phyloP scores from a whole-genome alignment of 2,113 vertebrate genomes.

The Isurus oxyrinchus region DNA sequence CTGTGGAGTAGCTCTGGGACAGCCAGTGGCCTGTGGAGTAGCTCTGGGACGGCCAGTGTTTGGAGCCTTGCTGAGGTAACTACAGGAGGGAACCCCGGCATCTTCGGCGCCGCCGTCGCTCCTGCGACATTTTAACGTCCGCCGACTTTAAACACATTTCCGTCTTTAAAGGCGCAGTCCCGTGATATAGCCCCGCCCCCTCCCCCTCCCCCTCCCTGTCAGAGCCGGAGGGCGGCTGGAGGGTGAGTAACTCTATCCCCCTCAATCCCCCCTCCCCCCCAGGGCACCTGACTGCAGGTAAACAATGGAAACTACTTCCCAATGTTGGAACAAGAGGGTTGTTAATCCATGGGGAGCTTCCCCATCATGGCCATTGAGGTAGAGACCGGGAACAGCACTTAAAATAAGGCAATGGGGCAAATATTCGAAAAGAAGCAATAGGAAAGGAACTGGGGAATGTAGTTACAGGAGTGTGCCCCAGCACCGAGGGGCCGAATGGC shows the following conservation, averaged over 20 bases:
- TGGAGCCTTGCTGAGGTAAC: no score
- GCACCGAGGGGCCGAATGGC: neutral
- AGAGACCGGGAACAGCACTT: neutral
- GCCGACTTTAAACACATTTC: neutral
- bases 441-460: neutral
- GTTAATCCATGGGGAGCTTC: neutral
- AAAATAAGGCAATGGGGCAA: neutral
- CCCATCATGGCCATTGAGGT: neutral
- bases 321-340: neutral
- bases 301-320: no score
- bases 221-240: no score
- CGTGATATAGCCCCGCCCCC: neutral
- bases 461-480: neutral
- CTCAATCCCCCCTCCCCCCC: no score
- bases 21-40: neutral
- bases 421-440: neutral
- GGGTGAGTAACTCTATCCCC: neutral
- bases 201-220: neutral
- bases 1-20: neutral
- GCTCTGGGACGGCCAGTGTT: neutral
- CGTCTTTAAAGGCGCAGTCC: neutral
- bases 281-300: no score
- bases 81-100: no score
- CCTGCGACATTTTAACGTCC: neutral
- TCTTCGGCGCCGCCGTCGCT: neutral